Conservation (phyloP, 2,888 invertebrate genomes). For the Zeuzera pyrina region DNA sequence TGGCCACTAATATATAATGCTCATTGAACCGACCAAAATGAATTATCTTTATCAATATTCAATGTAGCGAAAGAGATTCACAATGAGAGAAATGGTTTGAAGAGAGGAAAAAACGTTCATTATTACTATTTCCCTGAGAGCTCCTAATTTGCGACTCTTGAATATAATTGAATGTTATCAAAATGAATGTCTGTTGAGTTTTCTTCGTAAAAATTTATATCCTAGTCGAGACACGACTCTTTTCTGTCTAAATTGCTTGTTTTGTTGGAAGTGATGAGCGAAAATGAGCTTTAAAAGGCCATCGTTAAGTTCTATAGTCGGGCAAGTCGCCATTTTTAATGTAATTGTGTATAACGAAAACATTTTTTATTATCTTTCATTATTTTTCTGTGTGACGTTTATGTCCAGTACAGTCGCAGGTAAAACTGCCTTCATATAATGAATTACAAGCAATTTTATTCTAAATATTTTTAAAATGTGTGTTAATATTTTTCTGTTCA, state of each 20-base stretch:
- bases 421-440: no score
- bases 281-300: slow-evolving; percentile 19
- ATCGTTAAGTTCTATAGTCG: slow-evolving; percentile 15
- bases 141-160: slow-evolving; percentile 39
- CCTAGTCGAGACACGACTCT: slow-evolving; percentile 19
- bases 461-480: no score
- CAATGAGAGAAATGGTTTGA: slow-evolving; percentile 1
- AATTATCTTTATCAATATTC: slow-evolving; percentile 21
- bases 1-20: slow-evolving; percentile 19
- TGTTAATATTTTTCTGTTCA: no score
- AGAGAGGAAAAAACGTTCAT: slow-evolving; percentile 1
- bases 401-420: no score
- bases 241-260: slow-evolving; percentile 26
- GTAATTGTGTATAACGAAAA: slow-evolving; percentile 28
- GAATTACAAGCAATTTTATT: no score
- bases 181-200: slow-evolving; percentile 32
- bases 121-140: slow-evolving; percentile 1
- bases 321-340: slow-evolving; percentile 17
- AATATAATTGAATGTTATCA: slow-evolving; percentile 45
- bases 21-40: slow-evolving; percentile 29
- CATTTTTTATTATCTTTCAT: slow-evolving; percentile 34
- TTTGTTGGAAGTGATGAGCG: slow-evolving; percentile 16
- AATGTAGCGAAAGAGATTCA: slow-evolving; percentile 3
- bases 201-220: slow-evolving; percentile 31
- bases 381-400: slow-evolving; percentile 28